Evolutionary conservation across 64 coral and sea anemone species (phyloP), one percentile per base, ranked within the genome.

Genomic region (Porites lutea): DNA sequence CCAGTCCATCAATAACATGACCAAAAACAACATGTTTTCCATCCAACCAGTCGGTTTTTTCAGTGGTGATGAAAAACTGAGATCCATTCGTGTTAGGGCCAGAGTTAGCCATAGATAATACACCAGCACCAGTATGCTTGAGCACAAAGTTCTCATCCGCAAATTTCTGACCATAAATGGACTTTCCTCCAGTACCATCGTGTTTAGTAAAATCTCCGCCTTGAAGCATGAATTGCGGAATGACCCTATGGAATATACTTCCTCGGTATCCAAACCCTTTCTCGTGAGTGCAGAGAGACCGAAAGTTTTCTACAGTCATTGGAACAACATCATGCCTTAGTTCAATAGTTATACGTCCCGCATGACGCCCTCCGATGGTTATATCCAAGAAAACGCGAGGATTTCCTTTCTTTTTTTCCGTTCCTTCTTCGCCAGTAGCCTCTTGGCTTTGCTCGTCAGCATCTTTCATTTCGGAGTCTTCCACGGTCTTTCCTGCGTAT

Each of bases 91-190:
- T 99, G 37, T 99, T 99, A 37, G 91, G 88, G 3, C 97, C 97
- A 3, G 97, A 99, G 57, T 99, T 99, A 49, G 97, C 97, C 97
- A 99, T 99, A 3, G 97, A 99, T 43, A 99, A 60, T 50, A 90
- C 82, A 14, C 97, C 97, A 49, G 91, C 79, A 12, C 94, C 97
- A 64, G 97, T 99, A 73, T 99, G 97, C 65, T 99, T 99, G n/a
- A 99, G 89, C 49, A 99, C 97, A 94, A 99, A 99, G 89, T 99
- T 99, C 22, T 99, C 97, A 72, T 99, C 97, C 86, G 95, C 97
- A 92, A 99, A 99, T 71, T 99, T 99, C 27, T 87, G 90, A 3
- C 97, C 97, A 86, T 99, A 99, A 13, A 99, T 99, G 1, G 97
- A 99, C 69, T 99, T 99, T 78, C 97, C 97, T 2, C 97, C 97